Percentiles rank a stretch among this genome's conserved stretches.
phyloP scores from a whole-genome alignment of 2,888 invertebrate species.

The Acrobasis consociella region DNA sequence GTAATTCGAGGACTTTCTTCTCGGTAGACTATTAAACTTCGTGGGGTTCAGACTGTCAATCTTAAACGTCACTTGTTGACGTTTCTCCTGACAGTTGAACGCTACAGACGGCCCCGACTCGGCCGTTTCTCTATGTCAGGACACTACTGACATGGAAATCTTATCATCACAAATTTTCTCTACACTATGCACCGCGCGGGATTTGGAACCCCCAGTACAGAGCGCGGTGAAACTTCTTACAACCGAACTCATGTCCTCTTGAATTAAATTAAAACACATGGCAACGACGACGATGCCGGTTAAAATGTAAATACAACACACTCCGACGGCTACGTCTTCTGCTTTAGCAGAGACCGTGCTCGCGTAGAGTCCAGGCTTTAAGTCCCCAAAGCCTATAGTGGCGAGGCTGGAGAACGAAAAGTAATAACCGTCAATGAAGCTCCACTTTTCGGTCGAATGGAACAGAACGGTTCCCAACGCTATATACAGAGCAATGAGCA shows the following conservation, averaged over 20 bases:
- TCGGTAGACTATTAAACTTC: conserved; percentile 83
- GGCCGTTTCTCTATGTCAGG: conserved; percentile 81
- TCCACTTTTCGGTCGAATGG: conserved; percentile 95
- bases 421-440: conserved; percentile 92
- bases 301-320: conserved; percentile 91
- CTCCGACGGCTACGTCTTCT: conserved; percentile 87
- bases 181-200: conserved; percentile 66
- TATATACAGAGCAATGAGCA: conserved; percentile 93
- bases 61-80: conserved; percentile 63
- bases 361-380: conserved; percentile 85
- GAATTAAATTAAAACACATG: conserved; percentile 93
- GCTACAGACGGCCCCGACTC: conserved; percentile 59
- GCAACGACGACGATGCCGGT: conserved; percentile 93
- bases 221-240: conserved; percentile 49
- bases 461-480: conserved; percentile 95
- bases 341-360: conserved; percentile 71
- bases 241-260: conserved; percentile 85
- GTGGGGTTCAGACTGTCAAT: conserved; percentile 68
- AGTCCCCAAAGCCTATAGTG: conserved; percentile 92
- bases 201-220: conserved; percentile 52
- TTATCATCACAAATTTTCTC: conserved; percentile 77
- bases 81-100: conserved; percentile 47
- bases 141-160: conserved; percentile 76
- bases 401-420: conserved; percentile 91
- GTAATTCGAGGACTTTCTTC: conserved; percentile 64